Evolutionary conservation across 2,888 invertebrate species (phyloP).

Genomic region (Ectemnius continuus): DNA sequence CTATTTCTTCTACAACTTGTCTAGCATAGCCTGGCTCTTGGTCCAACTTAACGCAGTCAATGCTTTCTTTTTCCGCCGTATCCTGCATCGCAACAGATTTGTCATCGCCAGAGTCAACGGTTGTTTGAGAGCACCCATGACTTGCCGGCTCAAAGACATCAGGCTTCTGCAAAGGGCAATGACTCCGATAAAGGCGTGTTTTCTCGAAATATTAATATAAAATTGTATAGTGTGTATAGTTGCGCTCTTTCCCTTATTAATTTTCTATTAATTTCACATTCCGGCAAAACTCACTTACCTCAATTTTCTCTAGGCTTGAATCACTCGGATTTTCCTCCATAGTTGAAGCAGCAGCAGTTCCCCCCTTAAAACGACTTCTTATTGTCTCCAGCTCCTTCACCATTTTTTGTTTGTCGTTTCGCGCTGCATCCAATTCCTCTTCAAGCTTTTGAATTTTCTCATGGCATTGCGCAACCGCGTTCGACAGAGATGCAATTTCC

Average conservation of each 20-base stretch:
- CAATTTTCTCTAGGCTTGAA: conserved; percentile 87
- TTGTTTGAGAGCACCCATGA: conserved; percentile 84
- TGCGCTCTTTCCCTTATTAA: background rate
- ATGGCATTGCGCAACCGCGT: conserved; percentile 63
- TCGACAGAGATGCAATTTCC: conserved; percentile 63
- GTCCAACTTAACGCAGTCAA: conserved; percentile 75
- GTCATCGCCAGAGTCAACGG: conserved; percentile 83
- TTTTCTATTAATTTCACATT: background rate
- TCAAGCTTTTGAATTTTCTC: conserved; percentile 66
- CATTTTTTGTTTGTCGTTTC: conserved; percentile 80
- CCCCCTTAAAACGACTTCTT: conserved; percentile 78
- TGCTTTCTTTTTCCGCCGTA: conserved; percentile 81
- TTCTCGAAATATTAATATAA: background rate
- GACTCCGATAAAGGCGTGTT: background rate
- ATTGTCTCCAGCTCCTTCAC: conserved; percentile 88
- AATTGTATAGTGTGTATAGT: background rate
- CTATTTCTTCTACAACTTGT: conserved; percentile 78
- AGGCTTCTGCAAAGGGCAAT: conserved; percentile 75
- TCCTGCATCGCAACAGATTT: conserved; percentile 80
- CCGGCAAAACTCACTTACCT: conserved; percentile 71
- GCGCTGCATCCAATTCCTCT: conserved; percentile 68
- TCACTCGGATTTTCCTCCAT: conserved; percentile 89
- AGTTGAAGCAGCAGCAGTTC: conserved; percentile 83
- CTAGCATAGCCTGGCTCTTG: conserved; percentile 76
- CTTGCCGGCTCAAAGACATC: conserved; percentile 83